phyloP scores from a whole-genome alignment of 2,888 invertebrate species.

The Chrysolina oricalcia region DNA sequence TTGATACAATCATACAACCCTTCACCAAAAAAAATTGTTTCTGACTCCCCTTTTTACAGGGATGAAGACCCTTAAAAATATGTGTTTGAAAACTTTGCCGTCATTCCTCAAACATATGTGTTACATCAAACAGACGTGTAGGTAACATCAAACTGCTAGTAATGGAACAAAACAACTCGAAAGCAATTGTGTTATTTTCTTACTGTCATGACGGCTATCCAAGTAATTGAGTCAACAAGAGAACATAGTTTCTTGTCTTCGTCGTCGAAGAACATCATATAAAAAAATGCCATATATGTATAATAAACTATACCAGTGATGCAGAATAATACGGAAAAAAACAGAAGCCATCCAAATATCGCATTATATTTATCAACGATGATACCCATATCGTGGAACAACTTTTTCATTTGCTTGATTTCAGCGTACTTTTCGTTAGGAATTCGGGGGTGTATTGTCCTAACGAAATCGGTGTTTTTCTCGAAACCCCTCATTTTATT shows the following conservation, averaged over 20 bases:
- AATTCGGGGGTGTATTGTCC: background rate
- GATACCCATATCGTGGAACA: constrained; percentile 31
- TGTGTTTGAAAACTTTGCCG: too few relatives aligned
- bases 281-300: background rate
- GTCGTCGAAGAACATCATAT: background rate
- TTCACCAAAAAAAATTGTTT: too few relatives aligned
- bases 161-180: background rate
- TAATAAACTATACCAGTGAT: background rate
- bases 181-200: background rate
- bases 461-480: background rate
- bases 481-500: background rate
- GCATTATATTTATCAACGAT: constrained; percentile 38
- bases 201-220: background rate
- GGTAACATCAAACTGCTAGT: background rate
- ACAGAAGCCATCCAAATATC: constrained; percentile 33
- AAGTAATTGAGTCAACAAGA: background rate
- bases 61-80: too few relatives aligned
- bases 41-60: too few relatives aligned
- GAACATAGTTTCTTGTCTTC: background rate
- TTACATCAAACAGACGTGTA: too few relatives aligned
- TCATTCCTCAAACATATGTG: too few relatives aligned
- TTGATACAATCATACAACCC: too few relatives aligned
- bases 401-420: background rate
- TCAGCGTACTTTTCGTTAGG: background rate
- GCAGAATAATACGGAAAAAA: constrained; percentile 10